Evolutionary conservation across 2,113 vertebrate genomes (phyloP).

Genomic region (Limnothrissa miodon): DNA sequence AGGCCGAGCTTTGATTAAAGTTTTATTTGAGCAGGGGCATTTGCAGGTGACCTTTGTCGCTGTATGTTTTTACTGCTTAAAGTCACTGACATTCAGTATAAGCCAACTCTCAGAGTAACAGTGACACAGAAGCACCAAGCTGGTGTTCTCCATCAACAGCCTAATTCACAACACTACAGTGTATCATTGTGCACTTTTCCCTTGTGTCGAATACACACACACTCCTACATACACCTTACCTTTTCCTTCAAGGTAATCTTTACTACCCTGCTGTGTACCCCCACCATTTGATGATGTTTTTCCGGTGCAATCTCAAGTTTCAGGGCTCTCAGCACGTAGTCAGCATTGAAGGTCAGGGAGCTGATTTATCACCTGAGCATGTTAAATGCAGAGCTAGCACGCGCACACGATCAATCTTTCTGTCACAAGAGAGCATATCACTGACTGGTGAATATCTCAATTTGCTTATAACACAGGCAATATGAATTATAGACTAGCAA

Average conservation of each 20-base stretch:
- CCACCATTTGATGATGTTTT: not conserved
- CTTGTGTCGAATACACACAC: not conserved
- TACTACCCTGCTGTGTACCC: not conserved
- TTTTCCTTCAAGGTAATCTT: not conserved
- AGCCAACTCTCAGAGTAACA: not conserved
- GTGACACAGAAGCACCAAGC: not conserved
- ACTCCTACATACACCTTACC: not conserved
- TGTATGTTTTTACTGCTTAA: slow-evolving; percentile 12
- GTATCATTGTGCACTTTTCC: not conserved
- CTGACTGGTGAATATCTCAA: slow-evolving; percentile 8
- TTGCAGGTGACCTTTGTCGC: not conserved
- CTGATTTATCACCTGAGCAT: slow-evolving; percentile 3
- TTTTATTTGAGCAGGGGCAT: not conserved
- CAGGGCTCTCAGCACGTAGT: slow-evolving; percentile 8
- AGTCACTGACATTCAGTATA: not conserved
- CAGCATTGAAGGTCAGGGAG: slow-evolving; percentile 3
- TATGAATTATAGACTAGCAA: not conserved
- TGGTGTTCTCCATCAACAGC: not conserved
- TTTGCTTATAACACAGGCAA: not conserved
- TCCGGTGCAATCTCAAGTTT: slow-evolving; percentile 7
- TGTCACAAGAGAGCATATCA: slow-evolving; percentile 5
- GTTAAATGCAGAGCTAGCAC: slow-evolving; percentile 11
- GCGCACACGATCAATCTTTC: not conserved
- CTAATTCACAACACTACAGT: not conserved
- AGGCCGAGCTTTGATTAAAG: not conserved